phyloP scores from a whole-genome alignment of 1,140 invertebrate species.

The Aphaenogaster floridana region DNA sequence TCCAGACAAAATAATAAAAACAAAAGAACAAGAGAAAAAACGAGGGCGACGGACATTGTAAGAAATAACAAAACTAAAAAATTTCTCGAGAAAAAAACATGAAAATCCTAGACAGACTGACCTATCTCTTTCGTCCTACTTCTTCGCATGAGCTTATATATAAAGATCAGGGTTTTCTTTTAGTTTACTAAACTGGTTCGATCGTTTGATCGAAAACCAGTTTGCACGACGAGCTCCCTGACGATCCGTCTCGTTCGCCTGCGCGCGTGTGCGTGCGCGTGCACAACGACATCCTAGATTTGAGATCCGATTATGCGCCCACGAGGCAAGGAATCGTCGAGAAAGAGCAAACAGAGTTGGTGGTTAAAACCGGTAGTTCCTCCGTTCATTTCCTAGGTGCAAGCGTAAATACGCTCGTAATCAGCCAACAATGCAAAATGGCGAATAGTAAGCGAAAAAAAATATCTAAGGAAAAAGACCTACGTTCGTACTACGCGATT shows the following conservation, averaged over 20 bases:
- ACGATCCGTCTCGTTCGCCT: slow-evolving; percentile 68
- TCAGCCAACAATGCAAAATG: slow-evolving; percentile 21
- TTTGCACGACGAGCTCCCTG: slow-evolving; percentile 52
- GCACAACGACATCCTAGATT: slow-evolving; percentile 66
- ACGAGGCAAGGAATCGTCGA: slow-evolving; percentile 33
- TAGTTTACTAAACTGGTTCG: slow-evolving; percentile 72
- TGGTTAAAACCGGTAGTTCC: slow-evolving; percentile 66
- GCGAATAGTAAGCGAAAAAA: neutral
- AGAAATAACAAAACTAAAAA: neutral
- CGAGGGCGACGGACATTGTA: neutral
- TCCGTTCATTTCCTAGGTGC: slow-evolving; percentile 42
- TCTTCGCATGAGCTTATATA: slow-evolving; percentile 28
- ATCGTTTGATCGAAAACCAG: slow-evolving; percentile 73
- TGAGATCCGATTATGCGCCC: slow-evolving; percentile 68
- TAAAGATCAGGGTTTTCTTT: slow-evolving; percentile 56
- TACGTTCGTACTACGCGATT: neutral
- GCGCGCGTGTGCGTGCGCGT: slow-evolving; percentile 49
- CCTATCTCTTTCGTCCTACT: slow-evolving; percentile 60
- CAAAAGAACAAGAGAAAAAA: slow-evolving; percentile 1
- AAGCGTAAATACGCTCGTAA: slow-evolving; percentile 39
- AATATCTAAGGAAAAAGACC: neutral
- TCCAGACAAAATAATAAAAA: slow-evolving; percentile 4
- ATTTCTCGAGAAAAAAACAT: neutral
- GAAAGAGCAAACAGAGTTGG: slow-evolving; percentile 32
- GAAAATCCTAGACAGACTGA: slow-evolving; percentile 59